Base-by-base conservation (phyloP, 2,797 vertebrate species). In the Manis javanica region DNA sequence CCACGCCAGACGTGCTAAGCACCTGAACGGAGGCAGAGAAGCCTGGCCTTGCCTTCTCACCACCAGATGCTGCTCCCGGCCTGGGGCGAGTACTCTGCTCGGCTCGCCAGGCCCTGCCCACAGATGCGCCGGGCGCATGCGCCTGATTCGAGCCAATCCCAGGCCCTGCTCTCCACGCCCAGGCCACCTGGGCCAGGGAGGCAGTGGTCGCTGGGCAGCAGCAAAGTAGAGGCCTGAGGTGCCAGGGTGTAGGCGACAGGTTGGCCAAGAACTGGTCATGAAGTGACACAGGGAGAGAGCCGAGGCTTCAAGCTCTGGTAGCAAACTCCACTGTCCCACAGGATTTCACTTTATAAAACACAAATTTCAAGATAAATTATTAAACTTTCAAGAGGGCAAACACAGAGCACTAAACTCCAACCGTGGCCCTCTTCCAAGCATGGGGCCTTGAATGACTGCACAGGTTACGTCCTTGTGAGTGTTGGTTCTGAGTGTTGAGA, bases 301-400 rank as follows among this genome's bases (percentile, higher is more conserved):
- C 12, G 11, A 75, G 21, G 12, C n/a, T 66, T 69, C 71, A 59
- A 42, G 8, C 14, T 21, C 34, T 42, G 2, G 14, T 7, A 0
- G 0, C 4, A 87, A 57, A 57, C 8, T 69, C 26, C 46, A 23
- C 23, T 57, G 16, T 23, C 46, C 59, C 49, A 81, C n/a, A 91
- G 79, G 57, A 51, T 5, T 37, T 71, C 10, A 53, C 39, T 83
- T 83, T 69, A 64, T n/a, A 91, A 94, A 88, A 93, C 16, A 63
- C 10, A 83, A 63, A 91, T 89, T 77, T 77, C 64, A 92, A 87
- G 55, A 86, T 49, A 66, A 77, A 34, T 74, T 51, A 57, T 66
- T 77, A 71, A 7, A 57, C 83, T 94, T 91, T 49, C 39, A 92
- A 72, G 37, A 37, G 26, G 12, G 21, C 31, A 86, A 55, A 29